A percentile compares a stretch with the other conserved stretches of the same genome.
Conservation (phyloP, 2,888 invertebrate genomes). For the Halictus quadricinctus region DNA sequence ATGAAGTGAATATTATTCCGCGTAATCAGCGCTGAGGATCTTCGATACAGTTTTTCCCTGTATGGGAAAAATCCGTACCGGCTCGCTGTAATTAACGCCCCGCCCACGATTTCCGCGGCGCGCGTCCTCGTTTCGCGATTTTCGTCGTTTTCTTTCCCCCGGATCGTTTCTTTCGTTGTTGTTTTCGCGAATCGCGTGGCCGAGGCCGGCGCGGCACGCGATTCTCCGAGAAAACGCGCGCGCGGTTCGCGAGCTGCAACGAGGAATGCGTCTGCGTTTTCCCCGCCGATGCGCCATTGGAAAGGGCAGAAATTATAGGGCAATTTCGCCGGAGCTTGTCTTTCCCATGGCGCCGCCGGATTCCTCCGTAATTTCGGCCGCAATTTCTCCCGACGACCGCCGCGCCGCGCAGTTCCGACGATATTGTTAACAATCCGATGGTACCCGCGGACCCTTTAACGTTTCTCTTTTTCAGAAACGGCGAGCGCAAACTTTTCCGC, state of each 20-base stretch:
- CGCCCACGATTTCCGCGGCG: not conserved
- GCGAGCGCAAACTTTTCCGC: not conserved
- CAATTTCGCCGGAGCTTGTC: constrained; percentile 48
- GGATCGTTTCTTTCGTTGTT: not conserved
- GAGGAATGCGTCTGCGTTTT: constrained; percentile 36
- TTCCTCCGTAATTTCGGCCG: constrained; percentile 49
- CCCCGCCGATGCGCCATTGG: constrained; percentile 23
- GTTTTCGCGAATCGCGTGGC: constrained; percentile 2
- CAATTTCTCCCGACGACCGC: constrained; percentile 15
- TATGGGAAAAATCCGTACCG: not conserved
- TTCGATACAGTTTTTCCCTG: not conserved
- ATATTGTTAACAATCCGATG: constrained; percentile 12
- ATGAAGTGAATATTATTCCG: constrained; percentile 18
- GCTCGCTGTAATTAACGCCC: constrained; percentile 40
- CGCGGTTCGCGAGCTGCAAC: constrained; percentile 20
- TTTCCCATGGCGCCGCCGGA: constrained; percentile 48
- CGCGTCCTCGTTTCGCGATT: constrained; percentile 17
- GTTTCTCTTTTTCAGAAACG: not conserved
- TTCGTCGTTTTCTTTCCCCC: not conserved
- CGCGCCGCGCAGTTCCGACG: not conserved
- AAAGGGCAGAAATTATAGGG: constrained; percentile 54
- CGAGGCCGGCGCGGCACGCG: not conserved
- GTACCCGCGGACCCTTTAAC: not conserved
- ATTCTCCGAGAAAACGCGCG: constrained; percentile 36
- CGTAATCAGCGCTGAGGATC: constrained; percentile 10